Percentiles rank a stretch among this genome's conserved stretches.
Conservation (phyloP, 2,113 vertebrate genomes). For the Papio anubis region DNA sequence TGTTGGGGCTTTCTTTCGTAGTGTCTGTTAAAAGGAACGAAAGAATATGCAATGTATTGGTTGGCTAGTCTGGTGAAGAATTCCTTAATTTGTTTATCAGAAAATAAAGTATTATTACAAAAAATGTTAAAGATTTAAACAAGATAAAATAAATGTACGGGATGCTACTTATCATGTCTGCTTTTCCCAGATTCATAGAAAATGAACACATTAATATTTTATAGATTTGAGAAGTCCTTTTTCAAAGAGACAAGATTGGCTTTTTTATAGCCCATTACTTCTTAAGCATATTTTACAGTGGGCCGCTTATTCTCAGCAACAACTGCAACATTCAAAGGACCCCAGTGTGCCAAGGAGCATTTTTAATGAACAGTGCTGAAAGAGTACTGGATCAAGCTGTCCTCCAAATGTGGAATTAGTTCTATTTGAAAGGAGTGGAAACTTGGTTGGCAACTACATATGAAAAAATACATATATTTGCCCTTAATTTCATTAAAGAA, state of each 20-base stretch:
- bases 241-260: background rate
- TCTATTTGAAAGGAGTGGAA: background rate
- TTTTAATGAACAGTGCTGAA: background rate
- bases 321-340: background rate
- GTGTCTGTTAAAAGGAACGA: background rate
- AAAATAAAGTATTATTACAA: background rate
- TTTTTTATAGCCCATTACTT: background rate
- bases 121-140: background rate
- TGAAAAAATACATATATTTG: background rate
- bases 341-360: background rate
- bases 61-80: background rate
- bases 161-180: background rate
- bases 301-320: background rate
- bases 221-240: background rate
- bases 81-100: background rate
- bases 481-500: background rate
- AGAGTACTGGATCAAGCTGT: background rate
- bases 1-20: background rate
- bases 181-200: background rate
- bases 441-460: background rate
- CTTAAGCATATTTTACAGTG: background rate
- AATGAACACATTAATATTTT: background rate
- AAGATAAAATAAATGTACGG: background rate
- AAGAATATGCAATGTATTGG: background rate
- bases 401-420: constrained; percentile 15